Evolutionary conservation across 2,797 vertebrate species (phyloP).

Genomic region (Coilia nasus): DNA sequence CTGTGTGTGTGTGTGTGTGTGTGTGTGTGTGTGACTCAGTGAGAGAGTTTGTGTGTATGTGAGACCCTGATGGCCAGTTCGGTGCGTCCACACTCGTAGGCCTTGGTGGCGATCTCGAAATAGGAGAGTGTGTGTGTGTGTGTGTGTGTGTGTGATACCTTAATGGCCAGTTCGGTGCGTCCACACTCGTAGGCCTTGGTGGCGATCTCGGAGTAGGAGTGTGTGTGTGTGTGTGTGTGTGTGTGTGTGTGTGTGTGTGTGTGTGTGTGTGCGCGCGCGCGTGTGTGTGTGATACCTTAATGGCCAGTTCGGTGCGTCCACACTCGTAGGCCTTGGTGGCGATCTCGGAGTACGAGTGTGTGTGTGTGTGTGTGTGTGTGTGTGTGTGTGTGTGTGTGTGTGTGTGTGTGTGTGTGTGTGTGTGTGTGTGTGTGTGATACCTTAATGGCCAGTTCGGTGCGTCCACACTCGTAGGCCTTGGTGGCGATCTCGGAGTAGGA

Average conservation of each 20-base stretch:
- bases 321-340: conserved; percentile 90
- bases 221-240: conserved; percentile 4
- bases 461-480: conserved; percentile 88
- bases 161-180: conserved; percentile 83
- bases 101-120: conserved; percentile 71
- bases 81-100: conserved; percentile 87
- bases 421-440: conserved; percentile 60
- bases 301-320: conserved; percentile 89
- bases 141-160: conserved; percentile 71
- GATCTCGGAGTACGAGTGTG: conserved; percentile 87
- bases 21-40: neutral
- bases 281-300: conserved; percentile 77
- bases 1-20: conserved; percentile 51
- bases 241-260: no score
- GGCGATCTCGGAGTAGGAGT: conserved; percentile 44
- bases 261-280: neutral
- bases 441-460: conserved; percentile 92
- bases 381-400: no score
- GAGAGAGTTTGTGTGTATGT: neutral
- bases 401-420: neutral
- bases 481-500: conserved; percentile 59
- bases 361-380: no score
- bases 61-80: conserved; percentile 91
- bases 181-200: conserved; percentile 90
- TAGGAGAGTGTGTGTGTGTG: neutral